A percentile compares a stretch with the other conserved stretches of the same genome.
phyloP scores from a whole-genome alignment of 2,888 invertebrate genomes.

The Horisme vitalbata region DNA sequence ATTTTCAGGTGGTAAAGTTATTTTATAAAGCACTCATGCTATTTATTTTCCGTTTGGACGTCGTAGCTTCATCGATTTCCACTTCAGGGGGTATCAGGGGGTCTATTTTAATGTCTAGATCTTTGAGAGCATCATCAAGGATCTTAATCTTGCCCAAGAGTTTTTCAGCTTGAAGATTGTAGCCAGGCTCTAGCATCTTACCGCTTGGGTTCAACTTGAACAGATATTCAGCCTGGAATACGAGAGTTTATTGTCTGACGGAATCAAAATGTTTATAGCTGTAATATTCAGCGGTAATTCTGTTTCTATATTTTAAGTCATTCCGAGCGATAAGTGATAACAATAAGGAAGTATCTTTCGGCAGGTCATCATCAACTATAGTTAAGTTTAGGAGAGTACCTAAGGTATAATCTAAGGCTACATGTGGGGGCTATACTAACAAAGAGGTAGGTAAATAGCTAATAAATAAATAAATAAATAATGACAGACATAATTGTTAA shows the following conservation, averaged over 20 bases:
- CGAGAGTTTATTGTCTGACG: background rate
- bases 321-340: no score
- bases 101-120: conserved; percentile 68
- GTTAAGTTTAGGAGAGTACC: no score
- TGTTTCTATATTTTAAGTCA: no score
- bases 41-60: conserved; percentile 43
- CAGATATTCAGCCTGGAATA: conserved; percentile 84
- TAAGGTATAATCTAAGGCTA: no score
- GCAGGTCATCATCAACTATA: no score
- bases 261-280: background rate
- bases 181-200: conserved; percentile 86
- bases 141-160: conserved; percentile 75
- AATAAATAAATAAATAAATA: no score
- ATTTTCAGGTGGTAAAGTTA: background rate
- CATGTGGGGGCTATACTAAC: no score
- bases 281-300: no score
- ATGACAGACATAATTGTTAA: no score
- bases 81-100: conserved; percentile 57
- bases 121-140: conserved; percentile 65
- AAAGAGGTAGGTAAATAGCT: no score
- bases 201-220: conserved; percentile 87
- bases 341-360: no score
- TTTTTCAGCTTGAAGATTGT: conserved; percentile 81
- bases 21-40: conserved; percentile 46
- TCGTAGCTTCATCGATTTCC: conserved; percentile 38